Evolutionary conservation across 2,888 invertebrate genomes (phyloP), one percentile per base, ranked within the genome.

Genomic region (Adelognathus sp.): DNA sequence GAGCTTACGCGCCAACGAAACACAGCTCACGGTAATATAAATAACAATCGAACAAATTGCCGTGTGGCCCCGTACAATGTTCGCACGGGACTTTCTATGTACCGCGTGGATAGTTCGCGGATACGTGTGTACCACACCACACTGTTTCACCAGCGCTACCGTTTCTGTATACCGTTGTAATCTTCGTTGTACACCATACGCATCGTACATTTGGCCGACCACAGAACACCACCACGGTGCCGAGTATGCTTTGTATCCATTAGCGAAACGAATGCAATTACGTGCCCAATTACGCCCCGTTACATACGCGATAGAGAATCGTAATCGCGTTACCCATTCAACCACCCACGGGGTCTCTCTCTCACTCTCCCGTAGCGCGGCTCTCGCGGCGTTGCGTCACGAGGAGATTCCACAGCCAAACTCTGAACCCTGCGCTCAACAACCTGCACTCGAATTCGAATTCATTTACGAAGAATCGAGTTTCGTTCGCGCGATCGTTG

Each of bases 281-380:
- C 70, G 64, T 41, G 46, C 29, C 66, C 75, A 79, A 79, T 79
- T 79, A 79, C 79, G 60, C 64, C 46, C 54, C 36, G 74, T 79
- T 79, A 75, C 66, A 75, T 66, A 66, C 60, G n/a, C n/a, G 44
- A 71, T 66, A 61, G 58, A 39, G 54, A 73, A 75, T 71, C 70
- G 75, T 79, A 66, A 75, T 75, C 81, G 76, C 81, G 70, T 79
- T 80, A 60, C 54, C 46, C 72, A 83, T 81, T 79, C 81, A 77
- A n/a, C n/a, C n/a, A n/a, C n/a, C n/a, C n/a, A n/a, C n/a, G n/a
- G n/a, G n/a, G n/a, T n/a, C n/a, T n/a, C n/a, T n/a, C n/a, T n/a
- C n/a, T n/a, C n/a, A n/a, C n/a, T n/a, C n/a, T n/a, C 81, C 50
- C n/a, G 6, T 29, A 5, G 31, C 11, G 27, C 21, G 9, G 21